phyloP scores from a whole-genome alignment of 2,797 vertebrate species.

The Acipenser transmontanus region DNA sequence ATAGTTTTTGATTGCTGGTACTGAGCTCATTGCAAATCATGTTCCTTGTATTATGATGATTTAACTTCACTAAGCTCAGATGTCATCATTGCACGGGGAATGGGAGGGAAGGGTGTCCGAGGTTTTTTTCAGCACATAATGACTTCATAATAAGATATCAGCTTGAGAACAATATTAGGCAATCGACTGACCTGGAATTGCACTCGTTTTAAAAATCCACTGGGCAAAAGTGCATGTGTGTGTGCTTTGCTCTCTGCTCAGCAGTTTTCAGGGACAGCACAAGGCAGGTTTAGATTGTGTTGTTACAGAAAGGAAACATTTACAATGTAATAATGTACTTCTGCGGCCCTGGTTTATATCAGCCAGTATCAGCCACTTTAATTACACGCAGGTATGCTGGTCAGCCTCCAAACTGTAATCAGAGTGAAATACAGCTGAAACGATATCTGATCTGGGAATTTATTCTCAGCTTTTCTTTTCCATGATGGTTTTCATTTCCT shows the following conservation, averaged over 20 bases:
- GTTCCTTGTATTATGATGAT: background rate
- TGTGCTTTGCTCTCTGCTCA: background rate
- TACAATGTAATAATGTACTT: background rate
- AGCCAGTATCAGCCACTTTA: constrained; percentile 32
- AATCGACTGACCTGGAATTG: background rate
- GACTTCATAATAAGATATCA: background rate
- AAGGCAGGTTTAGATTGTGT: background rate
- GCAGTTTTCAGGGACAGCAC: background rate
- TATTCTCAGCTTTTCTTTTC: constrained; percentile 54
- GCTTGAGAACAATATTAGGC: background rate
- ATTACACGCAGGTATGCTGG: constrained; percentile 33
- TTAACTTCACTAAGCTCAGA: background rate
- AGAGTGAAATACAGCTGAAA: constrained; percentile 30
- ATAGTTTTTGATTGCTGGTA: background rate
- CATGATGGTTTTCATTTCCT: constrained; percentile 76
- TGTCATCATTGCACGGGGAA: background rate
- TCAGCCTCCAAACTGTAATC: constrained; percentile 36
- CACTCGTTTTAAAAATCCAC: background rate
- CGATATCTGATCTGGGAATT: constrained; percentile 47
- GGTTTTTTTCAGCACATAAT: background rate
- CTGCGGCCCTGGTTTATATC: background rate
- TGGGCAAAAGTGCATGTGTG: background rate
- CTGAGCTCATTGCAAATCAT: background rate
- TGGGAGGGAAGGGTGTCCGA: background rate
- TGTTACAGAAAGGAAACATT: background rate